Conservation (phyloP, 1,140 invertebrate species). For the Pseudachorutes palmiensis region DNA sequence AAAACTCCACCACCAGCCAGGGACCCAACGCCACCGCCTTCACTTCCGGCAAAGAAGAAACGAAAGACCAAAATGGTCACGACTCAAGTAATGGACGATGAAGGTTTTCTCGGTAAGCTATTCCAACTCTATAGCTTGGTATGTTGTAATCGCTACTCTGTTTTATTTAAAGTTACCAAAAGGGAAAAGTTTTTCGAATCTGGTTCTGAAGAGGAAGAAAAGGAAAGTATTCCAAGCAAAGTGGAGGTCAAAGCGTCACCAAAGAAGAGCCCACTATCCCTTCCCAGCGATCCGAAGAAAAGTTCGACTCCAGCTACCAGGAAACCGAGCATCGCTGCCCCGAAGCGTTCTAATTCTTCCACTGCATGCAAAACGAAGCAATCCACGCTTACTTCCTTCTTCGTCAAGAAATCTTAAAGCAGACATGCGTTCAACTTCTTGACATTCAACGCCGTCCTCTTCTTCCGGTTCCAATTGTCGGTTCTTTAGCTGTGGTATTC, state of each 20-base stretch:
- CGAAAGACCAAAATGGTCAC: conserved; percentile 25
- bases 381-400: conserved; percentile 31
- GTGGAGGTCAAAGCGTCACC: not conserved
- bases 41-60: conserved; percentile 1
- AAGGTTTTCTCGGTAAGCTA: conserved; percentile 30
- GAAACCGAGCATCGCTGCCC: conserved; percentile 6
- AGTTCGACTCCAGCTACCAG: conserved; percentile 1
- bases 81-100: conserved; percentile 28
- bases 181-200: not conserved
- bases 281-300: not conserved
- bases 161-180: not conserved
- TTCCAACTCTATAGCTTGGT: not conserved
- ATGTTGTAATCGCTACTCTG: not conserved
- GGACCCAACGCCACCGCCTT: not conserved
- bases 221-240: not conserved
- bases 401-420: conserved; percentile 27
- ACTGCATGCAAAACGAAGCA: conserved; percentile 29
- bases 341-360: too few relatives aligned
- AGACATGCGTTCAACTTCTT: too few relatives aligned
- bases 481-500: not conserved
- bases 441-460: too few relatives aligned
- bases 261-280: conserved; percentile 13
- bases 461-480: not conserved
- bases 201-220: not conserved
- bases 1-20: too few relatives aligned